phyloP scores from a whole-genome alignment of 37 sponge, comb jelly and placozoan species.

The Lycopodina hypogea region DNA sequence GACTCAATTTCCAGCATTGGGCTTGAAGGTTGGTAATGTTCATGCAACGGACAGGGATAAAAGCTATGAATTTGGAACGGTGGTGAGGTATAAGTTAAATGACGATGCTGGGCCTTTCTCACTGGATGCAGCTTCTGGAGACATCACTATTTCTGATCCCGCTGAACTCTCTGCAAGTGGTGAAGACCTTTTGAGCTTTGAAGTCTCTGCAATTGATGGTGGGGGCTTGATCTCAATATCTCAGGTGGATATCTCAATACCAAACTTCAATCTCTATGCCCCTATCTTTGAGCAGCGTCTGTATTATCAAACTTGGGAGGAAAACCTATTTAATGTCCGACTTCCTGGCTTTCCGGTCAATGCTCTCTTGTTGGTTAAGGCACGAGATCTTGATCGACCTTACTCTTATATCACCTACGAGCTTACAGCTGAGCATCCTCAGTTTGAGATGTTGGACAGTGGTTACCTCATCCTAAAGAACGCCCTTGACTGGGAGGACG shows the following conservation, averaged over 20 bases:
- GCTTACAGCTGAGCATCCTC: constrained; percentile 12
- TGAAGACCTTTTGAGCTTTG: constrained; percentile 28
- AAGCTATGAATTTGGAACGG: constrained; percentile 11
- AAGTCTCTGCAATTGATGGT: constrained; percentile 51
- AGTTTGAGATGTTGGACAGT: constrained; percentile 21
- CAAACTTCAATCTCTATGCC: constrained; percentile 37
- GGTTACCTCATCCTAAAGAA: constrained; percentile 31
- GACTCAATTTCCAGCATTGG: constrained; percentile 19
- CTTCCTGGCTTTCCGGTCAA: constrained; percentile 34
- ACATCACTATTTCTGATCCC: constrained; percentile 20
- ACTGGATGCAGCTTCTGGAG: constrained; percentile 17
- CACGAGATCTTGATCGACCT: constrained; percentile 46
- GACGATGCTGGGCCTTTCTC: constrained; percentile 47
- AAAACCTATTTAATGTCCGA: constrained; percentile 39
- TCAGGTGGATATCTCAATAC: constrained; percentile 42
- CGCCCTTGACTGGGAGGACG: constrained; percentile 52
- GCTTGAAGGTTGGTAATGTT: constrained; percentile 35
- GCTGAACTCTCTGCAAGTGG: constrained; percentile 12
- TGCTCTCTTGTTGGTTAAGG: constrained; percentile 27
- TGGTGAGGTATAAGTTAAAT: constrained; percentile 19
- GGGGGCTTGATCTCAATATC: constrained; percentile 27
- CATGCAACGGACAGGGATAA: constrained; percentile 40
- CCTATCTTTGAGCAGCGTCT: constrained; percentile 41
- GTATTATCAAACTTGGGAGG: constrained; percentile 39
- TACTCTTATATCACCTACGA: constrained; percentile 12